Evolutionary conservation across 2,113 vertebrate species (phyloP), one percentile per base, ranked within the genome.

Genomic region (Tupaia tana): DNA sequence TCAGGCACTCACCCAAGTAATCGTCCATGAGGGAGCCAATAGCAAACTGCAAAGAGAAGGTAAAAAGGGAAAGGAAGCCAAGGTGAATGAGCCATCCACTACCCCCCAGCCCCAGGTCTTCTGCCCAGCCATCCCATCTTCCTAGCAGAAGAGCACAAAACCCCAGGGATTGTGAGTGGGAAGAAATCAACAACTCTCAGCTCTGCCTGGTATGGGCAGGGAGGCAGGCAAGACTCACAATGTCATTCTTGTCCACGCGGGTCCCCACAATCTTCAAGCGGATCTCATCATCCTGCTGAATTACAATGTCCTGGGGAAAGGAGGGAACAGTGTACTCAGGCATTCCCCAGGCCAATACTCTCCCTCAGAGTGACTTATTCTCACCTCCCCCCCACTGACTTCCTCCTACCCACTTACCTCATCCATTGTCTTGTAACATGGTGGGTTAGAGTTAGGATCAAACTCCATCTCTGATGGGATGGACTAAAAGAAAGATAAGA

Each of bases 401-500:
- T 70, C 80, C 79, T 52, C 74, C 84, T 27, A 1, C 20, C 9
- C 24, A 34, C 97, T 97, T 97, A 99, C 99, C 98, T 99, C 99
- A 95, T 99, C 99, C 77, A 99, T 97, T 29, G 99, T 99, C 96
- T 99, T 99, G 95, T 99, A 99, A 97, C 99, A 99, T 0, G 99
- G 99, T 19, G 99, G 99, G 95, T 99, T 99, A 25, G 99, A 99
- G 92, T 99, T 99, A 20, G 99, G 99, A 89, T 99, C 99, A 96
- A 99, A 99, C 96, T 99, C 99, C 99, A 99, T 99, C 98, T 99
- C 99, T 27, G 99, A 99, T 2, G 99, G 99, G 89, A 99, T 99
- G 69, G 99, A 99, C 99, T 99, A 97, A 9, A 97, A 98, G 79
- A 74, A n/a, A 86, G 91, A 81, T 10, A 29, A 89, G 13, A 67